Percentiles rank a stretch among this genome's conserved stretches.
Evolutionary conservation across 2,888 invertebrate species (phyloP).

Genomic region (Cerastis rubricosa): DNA sequence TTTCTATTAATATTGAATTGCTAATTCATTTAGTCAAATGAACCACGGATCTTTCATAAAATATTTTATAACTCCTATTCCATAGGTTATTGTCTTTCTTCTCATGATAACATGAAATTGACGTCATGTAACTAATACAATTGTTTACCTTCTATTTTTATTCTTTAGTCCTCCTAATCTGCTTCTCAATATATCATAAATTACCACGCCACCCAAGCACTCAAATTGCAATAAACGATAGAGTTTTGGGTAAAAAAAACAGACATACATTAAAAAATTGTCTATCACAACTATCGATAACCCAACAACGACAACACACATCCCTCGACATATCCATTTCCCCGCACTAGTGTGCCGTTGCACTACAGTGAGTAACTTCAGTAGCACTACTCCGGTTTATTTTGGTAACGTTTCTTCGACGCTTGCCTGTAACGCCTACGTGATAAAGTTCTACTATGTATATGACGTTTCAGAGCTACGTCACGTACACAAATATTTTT

Average conservation of each 20-base stretch:
- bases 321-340: slow-evolving; percentile 33
- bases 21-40: too few relatives aligned
- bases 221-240: background rate
- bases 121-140: background rate
- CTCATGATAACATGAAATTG: background rate
- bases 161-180: background rate
- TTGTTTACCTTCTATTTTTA: background rate
- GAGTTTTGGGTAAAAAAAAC: background rate
- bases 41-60: background rate
- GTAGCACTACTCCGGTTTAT: slow-evolving; percentile 78
- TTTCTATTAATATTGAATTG: background rate
- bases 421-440: slow-evolving; percentile 54
- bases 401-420: slow-evolving; percentile 63
- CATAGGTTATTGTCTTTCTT: background rate
- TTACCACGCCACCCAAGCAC: background rate
- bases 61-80: background rate
- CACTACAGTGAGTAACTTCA: slow-evolving; percentile 87
- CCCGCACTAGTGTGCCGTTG: slow-evolving; percentile 84
- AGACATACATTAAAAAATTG: background rate
- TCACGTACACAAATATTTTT: slow-evolving; percentile 1
- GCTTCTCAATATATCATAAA: background rate
- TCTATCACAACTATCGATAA: slow-evolving; percentile 50
- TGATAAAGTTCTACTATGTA: slow-evolving; percentile 18
- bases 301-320: background rate
- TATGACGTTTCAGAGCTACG: slow-evolving; percentile 23